Evolutionary conservation across 2,113 vertebrate genomes (phyloP).

Genomic region (Malurus alboscapulatus): DNA sequence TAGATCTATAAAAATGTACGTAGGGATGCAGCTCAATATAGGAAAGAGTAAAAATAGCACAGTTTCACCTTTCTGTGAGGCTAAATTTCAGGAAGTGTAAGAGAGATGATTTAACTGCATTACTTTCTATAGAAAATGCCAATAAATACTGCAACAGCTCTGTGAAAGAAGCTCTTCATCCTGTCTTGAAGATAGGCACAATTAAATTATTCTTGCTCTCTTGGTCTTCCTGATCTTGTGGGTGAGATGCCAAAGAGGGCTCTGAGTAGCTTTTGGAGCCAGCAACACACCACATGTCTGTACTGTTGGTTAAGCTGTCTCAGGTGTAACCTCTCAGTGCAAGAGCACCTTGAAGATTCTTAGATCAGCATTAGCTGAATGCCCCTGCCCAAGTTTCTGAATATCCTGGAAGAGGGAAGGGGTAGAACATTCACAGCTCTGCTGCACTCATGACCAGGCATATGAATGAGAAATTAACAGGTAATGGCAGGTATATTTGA

Average conservation of each 20-base stretch:
- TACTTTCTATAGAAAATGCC: not conserved
- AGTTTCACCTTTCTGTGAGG: not conserved
- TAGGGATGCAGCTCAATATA: not conserved
- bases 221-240: not conserved
- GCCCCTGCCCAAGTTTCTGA: not conserved
- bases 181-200: not conserved
- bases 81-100: not conserved
- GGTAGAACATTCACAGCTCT: not conserved
- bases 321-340: not conserved
- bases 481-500: not conserved
- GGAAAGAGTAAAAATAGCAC: not conserved
- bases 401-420: not conserved
- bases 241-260: not conserved
- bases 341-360: not conserved
- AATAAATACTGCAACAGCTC: not conserved
- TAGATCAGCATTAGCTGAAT: not conserved
- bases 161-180: not conserved
- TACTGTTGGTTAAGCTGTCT: not conserved
- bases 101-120: not conserved
- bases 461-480: not conserved
- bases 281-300: fast-evolving
- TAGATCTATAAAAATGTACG: not conserved
- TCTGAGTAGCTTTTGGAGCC: not conserved
- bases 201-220: not conserved
- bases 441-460: not conserved